A percentile compares a stretch with the other conserved stretches of the same genome.
These are phyloP conservation scores for Lepetodrilus schrolli DNA, from an alignment of 2,888 invertebrate genomes.

Conservation along the genomic window DNA sequence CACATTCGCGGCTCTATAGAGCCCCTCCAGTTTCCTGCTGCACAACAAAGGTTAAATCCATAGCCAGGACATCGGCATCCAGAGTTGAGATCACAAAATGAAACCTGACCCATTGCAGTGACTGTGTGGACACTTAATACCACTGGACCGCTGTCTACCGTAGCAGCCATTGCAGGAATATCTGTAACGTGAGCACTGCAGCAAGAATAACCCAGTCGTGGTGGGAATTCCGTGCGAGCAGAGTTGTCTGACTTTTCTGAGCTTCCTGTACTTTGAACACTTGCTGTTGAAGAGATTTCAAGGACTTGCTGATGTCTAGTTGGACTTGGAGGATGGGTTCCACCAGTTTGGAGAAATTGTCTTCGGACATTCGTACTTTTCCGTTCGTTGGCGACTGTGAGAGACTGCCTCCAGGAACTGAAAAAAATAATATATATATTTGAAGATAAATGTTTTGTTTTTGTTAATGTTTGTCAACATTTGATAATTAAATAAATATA, in stretches of 20 bases:
- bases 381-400: not conserved
- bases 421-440: too few species aligned
- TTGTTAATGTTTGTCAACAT: too few species aligned
- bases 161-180: slow-evolving; percentile 61
- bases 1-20: too few species aligned
- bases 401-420: not conserved
- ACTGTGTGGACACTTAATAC: too few species aligned
- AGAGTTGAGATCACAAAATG: too few species aligned
- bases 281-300: slow-evolving; percentile 54
- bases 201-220: slow-evolving; percentile 56
- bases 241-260: slow-evolving; percentile 22
- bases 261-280: slow-evolving; percentile 43
- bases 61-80: too few species aligned
- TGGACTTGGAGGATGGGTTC: slow-evolving; percentile 49
- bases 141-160: slow-evolving; percentile 34
- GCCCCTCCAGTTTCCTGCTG: too few species aligned
- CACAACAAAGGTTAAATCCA: too few species aligned
- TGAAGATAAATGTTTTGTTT: too few species aligned
- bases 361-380: slow-evolving; percentile 23
- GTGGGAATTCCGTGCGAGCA: not conserved
- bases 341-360: slow-evolving; percentile 12
- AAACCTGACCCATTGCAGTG: too few species aligned
- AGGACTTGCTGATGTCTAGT: slow-evolving; percentile 51
- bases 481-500: too few species aligned
- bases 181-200: slow-evolving; percentile 54